Evolutionary conservation across 2,113 vertebrate species (phyloP).

Genomic region (Dasyurus viverrinus): DNA sequence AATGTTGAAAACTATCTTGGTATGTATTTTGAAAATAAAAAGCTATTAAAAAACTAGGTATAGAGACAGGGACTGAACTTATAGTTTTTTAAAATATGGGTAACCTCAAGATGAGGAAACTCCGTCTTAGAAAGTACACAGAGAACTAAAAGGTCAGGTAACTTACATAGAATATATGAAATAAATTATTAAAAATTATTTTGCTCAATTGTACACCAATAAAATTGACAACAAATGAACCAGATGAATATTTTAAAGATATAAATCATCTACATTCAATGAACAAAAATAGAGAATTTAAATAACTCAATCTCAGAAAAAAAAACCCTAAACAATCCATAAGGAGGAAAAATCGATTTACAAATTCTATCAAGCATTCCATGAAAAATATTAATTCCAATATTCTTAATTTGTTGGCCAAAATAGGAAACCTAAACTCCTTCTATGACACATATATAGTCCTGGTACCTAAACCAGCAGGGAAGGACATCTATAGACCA

Average conservation of each 20-base stretch:
- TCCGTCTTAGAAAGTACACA: neutral
- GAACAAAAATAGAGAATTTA: neutral
- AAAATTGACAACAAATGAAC: neutral
- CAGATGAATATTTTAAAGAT: neutral
- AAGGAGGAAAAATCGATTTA: neutral
- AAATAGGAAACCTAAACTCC: neutral
- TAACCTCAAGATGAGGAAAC: neutral
- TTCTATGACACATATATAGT: neutral
- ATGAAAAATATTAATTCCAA: neutral
- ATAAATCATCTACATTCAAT: neutral
- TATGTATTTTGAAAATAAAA: too few species aligned
- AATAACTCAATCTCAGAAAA: neutral
- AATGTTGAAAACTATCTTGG: too few species aligned
- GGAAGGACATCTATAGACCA: neutral
- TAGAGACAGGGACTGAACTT: neutral
- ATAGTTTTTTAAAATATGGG: neutral
- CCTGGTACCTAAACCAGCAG: neutral
- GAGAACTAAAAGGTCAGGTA: neutral
- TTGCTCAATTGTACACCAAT: neutral
- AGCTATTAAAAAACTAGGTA: neutral
- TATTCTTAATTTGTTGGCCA: neutral
- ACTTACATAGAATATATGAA: neutral
- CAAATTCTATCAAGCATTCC: neutral
- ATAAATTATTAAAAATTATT: neutral
- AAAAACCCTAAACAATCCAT: neutral